These are phyloP conservation scores for Alca torda DNA, from an alignment of 2,797 vertebrate genomes.

Conservation along the genomic window DNA sequence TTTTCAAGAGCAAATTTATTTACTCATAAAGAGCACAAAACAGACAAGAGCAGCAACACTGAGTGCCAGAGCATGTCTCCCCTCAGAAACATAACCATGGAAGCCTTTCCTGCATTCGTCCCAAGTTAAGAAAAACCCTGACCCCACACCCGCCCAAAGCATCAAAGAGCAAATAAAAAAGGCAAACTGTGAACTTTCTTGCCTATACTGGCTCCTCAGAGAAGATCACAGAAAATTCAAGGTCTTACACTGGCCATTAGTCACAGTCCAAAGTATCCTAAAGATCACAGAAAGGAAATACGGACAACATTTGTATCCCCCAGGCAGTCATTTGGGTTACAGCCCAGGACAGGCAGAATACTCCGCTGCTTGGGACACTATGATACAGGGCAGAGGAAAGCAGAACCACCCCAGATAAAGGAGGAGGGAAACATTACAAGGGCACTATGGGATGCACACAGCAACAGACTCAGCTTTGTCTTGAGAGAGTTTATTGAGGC, in stretches of 20 bases:
- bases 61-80: neutral
- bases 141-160: fast-evolving
- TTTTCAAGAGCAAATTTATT: neutral
- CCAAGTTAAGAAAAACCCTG: neutral
- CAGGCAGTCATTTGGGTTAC: neutral
- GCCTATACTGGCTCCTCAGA: neutral
- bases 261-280: neutral
- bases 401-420: neutral
- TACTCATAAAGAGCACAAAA: neutral
- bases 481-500: neutral
- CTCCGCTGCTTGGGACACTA: neutral
- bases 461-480: neutral
- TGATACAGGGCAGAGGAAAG: neutral
- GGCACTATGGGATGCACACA: neutral
- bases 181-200: neutral
- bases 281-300: neutral
- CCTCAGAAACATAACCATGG: neutral
- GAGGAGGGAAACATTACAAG: neutral
- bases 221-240: neutral
- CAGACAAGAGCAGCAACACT: neutral
- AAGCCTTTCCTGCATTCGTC: neutral
- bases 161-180: neutral
- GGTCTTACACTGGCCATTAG: neutral
- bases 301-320: neutral
- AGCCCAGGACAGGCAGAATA: neutral